Base-by-base conservation (phyloP, 64 coral and sea anemone genomes). In the Hydrozoanthus tunicans region DNA sequence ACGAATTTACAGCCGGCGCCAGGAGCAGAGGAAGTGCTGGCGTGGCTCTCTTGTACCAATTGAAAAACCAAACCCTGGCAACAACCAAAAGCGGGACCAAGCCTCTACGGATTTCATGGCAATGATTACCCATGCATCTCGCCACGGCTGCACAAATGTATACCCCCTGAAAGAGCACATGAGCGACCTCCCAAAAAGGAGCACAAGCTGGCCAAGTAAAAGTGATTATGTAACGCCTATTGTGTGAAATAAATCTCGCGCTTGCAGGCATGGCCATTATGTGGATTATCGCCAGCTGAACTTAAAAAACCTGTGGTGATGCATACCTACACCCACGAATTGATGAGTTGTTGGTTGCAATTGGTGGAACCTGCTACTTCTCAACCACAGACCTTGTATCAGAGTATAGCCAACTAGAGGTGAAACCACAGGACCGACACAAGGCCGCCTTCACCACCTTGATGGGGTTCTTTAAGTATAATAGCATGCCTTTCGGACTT, bases 381-480 rank as follows among this genome's bases (percentile, higher is more conserved):
- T 77, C 67, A 26, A 80, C 69, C 0, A 82, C 77, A 0, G 32
- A 43, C 32, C 55, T 94, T 1, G 89, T 80, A 4, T 81, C 86
- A 12, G 86, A 68, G 1, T 77, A 90, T 17, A 90, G 86, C 43
- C 86, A 94, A 9, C 77, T 89, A 6, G 24, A 81, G 11, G 85
- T 93, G 1, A 4, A 93, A 14, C 77, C 76, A 51, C 11, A 4
- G 0, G 59, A 84, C 26, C 26, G 59, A 6, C 86, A 90, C 58
- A 90, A 90, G 51, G 90, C 93, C 2, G 71, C 70, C 0, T 91
- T 94, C 85, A 94, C 71, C 7, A 94, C 86, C 13, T 70, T 79
- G 0, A 68, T 91, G 79, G 86, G 79, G 17, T 56, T 43, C 32
- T 43, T 43, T 12, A 59, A 94, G 80, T 94, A 94, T 57, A 83